phyloP scores from a whole-genome alignment of 2,797 vertebrate genomes.

The Sus cebifrons region DNA sequence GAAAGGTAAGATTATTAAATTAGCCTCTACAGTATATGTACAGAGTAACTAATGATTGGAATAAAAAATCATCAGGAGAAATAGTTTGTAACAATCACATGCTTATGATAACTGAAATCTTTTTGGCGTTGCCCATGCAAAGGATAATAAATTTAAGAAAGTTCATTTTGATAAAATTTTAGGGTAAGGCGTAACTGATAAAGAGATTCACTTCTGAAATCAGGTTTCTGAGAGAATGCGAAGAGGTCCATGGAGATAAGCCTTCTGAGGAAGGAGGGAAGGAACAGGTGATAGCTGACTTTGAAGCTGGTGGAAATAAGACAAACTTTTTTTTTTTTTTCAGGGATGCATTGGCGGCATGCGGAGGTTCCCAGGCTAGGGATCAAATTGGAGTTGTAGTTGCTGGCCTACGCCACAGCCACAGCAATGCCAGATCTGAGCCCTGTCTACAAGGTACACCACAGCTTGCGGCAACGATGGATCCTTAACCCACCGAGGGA shows the following conservation, averaged over 20 bases:
- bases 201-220: neutral
- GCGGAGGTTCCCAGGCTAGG: too few relatives aligned
- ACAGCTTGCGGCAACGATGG: too few relatives aligned
- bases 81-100: neutral
- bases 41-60: neutral
- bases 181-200: neutral
- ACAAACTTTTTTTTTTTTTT: neutral
- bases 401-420: too few relatives aligned
- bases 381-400: too few relatives aligned
- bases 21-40: neutral
- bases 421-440: too few relatives aligned
- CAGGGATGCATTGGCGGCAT: too few relatives aligned
- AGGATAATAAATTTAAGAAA: neutral
- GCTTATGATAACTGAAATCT: neutral
- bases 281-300: neutral
- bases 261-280: neutral
- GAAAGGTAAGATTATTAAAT: neutral
- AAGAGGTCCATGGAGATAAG: rapidly evolving
- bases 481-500: too few relatives aligned
- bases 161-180: neutral
- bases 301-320: neutral
- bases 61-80: neutral
- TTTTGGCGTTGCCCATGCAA: neutral
- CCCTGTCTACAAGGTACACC: too few relatives aligned
- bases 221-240: neutral